Base-by-base conservation (phyloP, 2,113 vertebrate genomes). In the Pogonocichla stellata region DNA sequence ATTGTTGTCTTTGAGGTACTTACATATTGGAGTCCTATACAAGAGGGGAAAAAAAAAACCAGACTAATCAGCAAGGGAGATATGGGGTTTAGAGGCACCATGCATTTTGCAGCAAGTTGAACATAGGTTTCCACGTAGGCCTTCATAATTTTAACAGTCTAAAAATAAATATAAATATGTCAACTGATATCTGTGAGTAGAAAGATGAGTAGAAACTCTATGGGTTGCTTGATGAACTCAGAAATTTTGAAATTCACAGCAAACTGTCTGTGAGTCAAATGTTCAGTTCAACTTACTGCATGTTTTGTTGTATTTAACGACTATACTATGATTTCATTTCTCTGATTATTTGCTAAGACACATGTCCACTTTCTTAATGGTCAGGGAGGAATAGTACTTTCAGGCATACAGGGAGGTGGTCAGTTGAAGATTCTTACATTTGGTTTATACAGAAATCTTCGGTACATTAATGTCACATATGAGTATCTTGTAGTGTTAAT, bases 1-100 rank as follows among this genome's bases (percentile, higher is more conserved):
- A 2, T 25, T 79, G 14, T 12, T 1, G 0, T 26, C 12, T 51
- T 86, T 58, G 45, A 86, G 25, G 24, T 1, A 3, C 36, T 51
- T 56, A 50, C 5, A 3, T 33, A 22, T 6, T 53, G 23, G 3
- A 14, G 13, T 12, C 36, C 12, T 34, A 3, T 40, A 14, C 24
- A 43, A 47, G 23, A 43, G 14, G 10, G 15, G 5, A 6, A 6
- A 4, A 4, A 4, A 4, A 33, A 62, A 88, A 62, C 9, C 14
- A 29, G 45, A 36, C 19, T 48, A 34, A 40, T 80, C 36, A 75
- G 19, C 54, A 50, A 38, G 26, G 12, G 31, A 56, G 7, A 33
- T 70, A 2, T 0, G 13, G 20, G 28, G 10, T 83, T 73, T 53
- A 42, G 42, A 89, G 23, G 19, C 19, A 58, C 6, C 3, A 1